Conservation (phyloP, 2,797 vertebrate species). For the Enoplosus armatus region DNA sequence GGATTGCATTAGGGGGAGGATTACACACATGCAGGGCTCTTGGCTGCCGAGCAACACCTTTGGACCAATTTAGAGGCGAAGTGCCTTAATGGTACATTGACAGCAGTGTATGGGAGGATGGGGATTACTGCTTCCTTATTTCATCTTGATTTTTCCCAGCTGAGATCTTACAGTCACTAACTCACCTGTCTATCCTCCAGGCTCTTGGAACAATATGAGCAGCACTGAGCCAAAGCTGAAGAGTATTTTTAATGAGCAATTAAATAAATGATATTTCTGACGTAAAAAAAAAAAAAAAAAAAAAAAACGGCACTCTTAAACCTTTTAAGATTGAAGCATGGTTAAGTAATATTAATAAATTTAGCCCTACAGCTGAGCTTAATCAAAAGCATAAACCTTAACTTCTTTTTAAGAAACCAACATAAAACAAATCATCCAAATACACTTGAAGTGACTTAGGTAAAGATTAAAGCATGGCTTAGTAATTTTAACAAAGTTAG, state of each 20-base stretch:
- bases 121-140: conserved; percentile 42
- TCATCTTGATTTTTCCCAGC: conserved; percentile 42
- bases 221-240: conserved; percentile 29
- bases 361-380: conserved; percentile 24
- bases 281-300: conserved; percentile 2
- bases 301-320: conserved; percentile 12
- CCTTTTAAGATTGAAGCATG: conserved; percentile 17
- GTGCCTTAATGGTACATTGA: conserved; percentile 44
- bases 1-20: conserved; percentile 45
- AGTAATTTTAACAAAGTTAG: conserved; percentile 45
- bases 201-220: conserved; percentile 37
- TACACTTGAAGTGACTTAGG: conserved; percentile 30
- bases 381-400: conserved; percentile 44
- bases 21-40: conserved; percentile 50
- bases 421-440: conserved; percentile 38
- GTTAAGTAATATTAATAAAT: conserved; percentile 40
- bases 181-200: conserved; percentile 44
- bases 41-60: conserved; percentile 57
- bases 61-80: conserved; percentile 52
- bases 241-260: conserved; percentile 42
- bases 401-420: conserved; percentile 17
- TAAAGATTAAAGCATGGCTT: conserved; percentile 46
- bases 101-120: conserved; percentile 22
- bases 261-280: conserved; percentile 35
- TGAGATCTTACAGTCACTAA: conserved; percentile 32